A percentile compares a stretch with the other conserved stretches of the same genome.
These are phyloP conservation scores for Marcusenius ussheri DNA, from an alignment of 2,113 vertebrate species.

Conservation along the genomic window DNA sequence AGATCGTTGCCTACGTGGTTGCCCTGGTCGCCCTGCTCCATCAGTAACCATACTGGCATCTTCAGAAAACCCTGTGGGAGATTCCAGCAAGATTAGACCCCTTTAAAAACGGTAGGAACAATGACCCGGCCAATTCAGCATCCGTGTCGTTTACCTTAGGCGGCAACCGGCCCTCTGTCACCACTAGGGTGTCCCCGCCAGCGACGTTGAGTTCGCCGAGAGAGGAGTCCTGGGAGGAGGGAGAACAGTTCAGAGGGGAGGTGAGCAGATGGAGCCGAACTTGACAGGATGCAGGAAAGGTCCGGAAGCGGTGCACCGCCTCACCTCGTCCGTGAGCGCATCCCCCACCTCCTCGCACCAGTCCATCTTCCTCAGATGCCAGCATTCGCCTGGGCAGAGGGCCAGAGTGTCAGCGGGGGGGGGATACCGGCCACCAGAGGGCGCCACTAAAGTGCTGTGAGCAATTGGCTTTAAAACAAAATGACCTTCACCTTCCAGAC, in stretches of 20 bases:
- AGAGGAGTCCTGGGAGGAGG: slow-evolving; percentile 62
- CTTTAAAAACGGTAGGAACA: neutral
- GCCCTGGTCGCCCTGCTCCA: slow-evolving; percentile 31
- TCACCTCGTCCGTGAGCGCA: slow-evolving; percentile 70
- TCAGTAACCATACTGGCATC: slow-evolving; percentile 71
- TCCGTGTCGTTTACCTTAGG: slow-evolving; percentile 59
- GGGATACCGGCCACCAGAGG: neutral
- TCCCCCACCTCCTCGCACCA: slow-evolving; percentile 87
- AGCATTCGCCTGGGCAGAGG: slow-evolving; percentile 53
- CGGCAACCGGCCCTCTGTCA: slow-evolving; percentile 77
- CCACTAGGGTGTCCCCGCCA: slow-evolving; percentile 77
- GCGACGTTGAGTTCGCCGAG: slow-evolving; percentile 70
- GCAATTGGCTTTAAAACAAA: neutral
- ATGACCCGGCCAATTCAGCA: neutral
- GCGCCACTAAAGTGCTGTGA: neutral
- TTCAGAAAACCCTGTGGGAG: slow-evolving; percentile 74
- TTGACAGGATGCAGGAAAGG: neutral
- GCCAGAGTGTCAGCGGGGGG: neutral
- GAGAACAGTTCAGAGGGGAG: neutral
- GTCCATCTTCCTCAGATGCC: slow-evolving; percentile 79
- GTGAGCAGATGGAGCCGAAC: neutral
- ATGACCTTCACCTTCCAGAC: slow-evolving; percentile 68
- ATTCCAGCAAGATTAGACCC: neutral
- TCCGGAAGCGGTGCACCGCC: neutral
- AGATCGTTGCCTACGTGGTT: slow-evolving; percentile 40